Percentiles rank a stretch among this genome's conserved stretches.
Conservation (phyloP, 2,888 invertebrate genomes). For the Thymelicus acteon region DNA sequence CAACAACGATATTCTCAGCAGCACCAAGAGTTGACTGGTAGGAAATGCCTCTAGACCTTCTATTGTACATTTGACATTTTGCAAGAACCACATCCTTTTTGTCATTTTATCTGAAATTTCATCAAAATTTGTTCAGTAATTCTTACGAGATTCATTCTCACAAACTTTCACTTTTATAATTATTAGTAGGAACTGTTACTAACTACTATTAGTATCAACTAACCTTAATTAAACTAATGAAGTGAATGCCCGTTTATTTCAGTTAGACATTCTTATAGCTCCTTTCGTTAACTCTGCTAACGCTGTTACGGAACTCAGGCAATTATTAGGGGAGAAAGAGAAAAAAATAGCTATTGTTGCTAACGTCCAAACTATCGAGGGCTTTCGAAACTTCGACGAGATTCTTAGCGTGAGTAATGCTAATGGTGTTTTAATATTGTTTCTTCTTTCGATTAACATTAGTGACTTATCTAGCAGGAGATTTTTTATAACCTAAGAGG, state of each 20-base stretch:
- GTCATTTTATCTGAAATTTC: too few relatives aligned
- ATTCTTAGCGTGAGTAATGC: slow-evolving; percentile 60
- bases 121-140: too few relatives aligned
- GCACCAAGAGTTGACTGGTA: too few relatives aligned
- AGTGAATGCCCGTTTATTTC: slow-evolving; percentile 47
- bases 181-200: too few relatives aligned
- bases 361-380: slow-evolving; percentile 70
- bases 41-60: too few relatives aligned
- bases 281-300: slow-evolving; percentile 59
- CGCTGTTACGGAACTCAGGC: slow-evolving; percentile 60
- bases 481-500: too few relatives aligned
- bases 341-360: slow-evolving; percentile 71
- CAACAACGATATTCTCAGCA: too few relatives aligned
- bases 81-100: too few relatives aligned
- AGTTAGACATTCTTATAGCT: slow-evolving; percentile 73
- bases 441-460: not conserved
- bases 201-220: slow-evolving; percentile 13
- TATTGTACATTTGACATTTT: too few relatives aligned
- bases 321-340: slow-evolving; percentile 68
- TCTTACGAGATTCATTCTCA: too few relatives aligned
- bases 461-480: not conserved
- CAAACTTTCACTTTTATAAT: too few relatives aligned
- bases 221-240: slow-evolving; percentile 38
- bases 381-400: slow-evolving; percentile 65
- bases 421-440: not conserved